Evolutionary conservation across 2,888 invertebrate species (phyloP).

Genomic region (Serripes groenlandicus): DNA sequence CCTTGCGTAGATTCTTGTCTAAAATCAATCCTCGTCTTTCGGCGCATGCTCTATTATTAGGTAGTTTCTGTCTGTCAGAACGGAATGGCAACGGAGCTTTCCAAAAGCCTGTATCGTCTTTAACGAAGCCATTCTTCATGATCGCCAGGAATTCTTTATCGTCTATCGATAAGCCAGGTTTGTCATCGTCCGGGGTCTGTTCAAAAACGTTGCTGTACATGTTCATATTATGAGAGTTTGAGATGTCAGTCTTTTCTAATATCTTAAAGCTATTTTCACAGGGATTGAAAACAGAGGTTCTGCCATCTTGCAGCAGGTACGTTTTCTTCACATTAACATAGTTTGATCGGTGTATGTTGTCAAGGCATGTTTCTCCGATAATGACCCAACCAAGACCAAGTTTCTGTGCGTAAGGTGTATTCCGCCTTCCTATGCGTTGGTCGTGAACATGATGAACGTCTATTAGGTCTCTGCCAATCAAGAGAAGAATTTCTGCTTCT

Average conservation of each 20-base stretch:
- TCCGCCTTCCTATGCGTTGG: slow-evolving; percentile 35
- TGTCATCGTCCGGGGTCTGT: slow-evolving; percentile 6
- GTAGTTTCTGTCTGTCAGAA: slow-evolving; percentile 9
- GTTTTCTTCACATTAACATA: slow-evolving; percentile 27
- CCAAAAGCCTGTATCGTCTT: slow-evolving; percentile 37
- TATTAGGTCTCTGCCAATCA: slow-evolving; percentile 37
- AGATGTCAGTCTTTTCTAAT: background rate
- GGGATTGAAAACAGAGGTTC: slow-evolving; percentile 10
- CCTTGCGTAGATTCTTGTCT: slow-evolving; percentile 34
- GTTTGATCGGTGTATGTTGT: slow-evolving; percentile 39
- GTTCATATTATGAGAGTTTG: background rate
- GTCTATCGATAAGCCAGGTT: background rate
- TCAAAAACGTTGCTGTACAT: slow-evolving; percentile 9
- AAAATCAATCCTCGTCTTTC: slow-evolving; percentile 34
- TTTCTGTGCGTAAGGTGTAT: slow-evolving; percentile 39
- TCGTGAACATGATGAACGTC: slow-evolving; percentile 53
- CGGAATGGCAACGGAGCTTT: slow-evolving; percentile 49
- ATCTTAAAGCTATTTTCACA: slow-evolving; percentile 11
- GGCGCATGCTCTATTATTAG: slow-evolving; percentile 47
- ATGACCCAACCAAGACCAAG: slow-evolving; percentile 46
- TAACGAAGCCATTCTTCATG: slow-evolving; percentile 42
- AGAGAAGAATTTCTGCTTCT: slow-evolving; percentile 18
- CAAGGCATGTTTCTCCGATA: slow-evolving; percentile 59
- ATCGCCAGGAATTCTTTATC: slow-evolving; percentile 34
- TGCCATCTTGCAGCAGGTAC: background rate